Conservation (phyloP, 2,113 vertebrate species). For the Xyliphius kryptos region DNA sequence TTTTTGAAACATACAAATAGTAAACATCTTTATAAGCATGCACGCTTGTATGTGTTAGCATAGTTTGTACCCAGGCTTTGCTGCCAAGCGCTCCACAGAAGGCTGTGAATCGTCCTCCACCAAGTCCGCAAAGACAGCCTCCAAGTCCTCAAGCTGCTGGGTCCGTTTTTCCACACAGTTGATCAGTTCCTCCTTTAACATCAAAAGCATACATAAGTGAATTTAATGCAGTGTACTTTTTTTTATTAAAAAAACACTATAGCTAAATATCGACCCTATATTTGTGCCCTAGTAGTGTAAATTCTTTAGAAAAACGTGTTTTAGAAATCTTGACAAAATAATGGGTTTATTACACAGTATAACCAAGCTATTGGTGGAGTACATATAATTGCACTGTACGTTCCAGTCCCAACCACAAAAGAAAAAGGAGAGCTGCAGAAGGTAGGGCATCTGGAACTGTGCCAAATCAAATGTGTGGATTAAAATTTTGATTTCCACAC, state of each 20-base stretch:
- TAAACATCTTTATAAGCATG: not conserved
- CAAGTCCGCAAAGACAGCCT: conserved; percentile 85
- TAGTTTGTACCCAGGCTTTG: conserved; percentile 64
- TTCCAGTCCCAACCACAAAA: too few species aligned
- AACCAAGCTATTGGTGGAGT: too few species aligned
- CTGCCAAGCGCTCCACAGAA: conserved; percentile 73
- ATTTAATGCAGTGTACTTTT: not conserved
- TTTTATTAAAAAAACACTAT: not conserved
- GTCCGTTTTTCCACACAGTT: conserved; percentile 81
- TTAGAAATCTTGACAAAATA: too few species aligned
- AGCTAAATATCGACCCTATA: not conserved
- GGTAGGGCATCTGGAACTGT: too few species aligned
- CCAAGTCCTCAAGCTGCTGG: conserved; percentile 87
- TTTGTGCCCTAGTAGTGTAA: too few species aligned
- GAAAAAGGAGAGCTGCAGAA: too few species aligned
- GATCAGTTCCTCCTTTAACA: conserved; percentile 62
- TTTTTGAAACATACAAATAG: too few species aligned
- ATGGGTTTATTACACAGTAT: too few species aligned
- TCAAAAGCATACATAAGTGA: not conserved
- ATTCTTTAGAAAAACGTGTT: too few species aligned
- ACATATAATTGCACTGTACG: too few species aligned
- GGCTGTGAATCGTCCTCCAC: conserved; percentile 81
- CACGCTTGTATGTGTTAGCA: not conserved
- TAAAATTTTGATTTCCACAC: too few species aligned
- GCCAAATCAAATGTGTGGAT: too few species aligned